Evolutionary conservation across 2,888 invertebrate genomes (phyloP), one percentile per base, ranked within the genome.

Genomic region (Drosophila greeni): DNA sequence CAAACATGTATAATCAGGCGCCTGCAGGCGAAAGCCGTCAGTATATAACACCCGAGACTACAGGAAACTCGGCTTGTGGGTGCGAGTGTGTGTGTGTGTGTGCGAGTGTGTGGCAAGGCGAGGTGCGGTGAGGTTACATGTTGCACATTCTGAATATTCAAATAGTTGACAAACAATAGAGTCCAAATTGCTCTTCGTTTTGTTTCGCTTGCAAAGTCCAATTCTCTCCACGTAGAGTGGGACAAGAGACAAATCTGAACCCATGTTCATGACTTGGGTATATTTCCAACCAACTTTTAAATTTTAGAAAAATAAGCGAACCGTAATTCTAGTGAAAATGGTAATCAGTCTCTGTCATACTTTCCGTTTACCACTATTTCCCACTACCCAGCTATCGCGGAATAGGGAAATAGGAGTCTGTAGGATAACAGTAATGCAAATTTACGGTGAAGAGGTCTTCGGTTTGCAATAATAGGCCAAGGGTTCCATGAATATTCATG

Each of bases 111-210:
- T 23, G 26, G 26, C 26, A 16, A 12, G 43, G 16, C 12, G 6
- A 29, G 29, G 45, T 14, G 18, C 18, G 26, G 45, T 20, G 29
- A 47, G 45, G 26, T 23, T 37, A 48, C 48, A 56, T 56, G 47
- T 48, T 60, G 57, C 39, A 53, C 49, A 26, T 53, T 53, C 53
- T 53, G 52, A 53, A 53, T 53, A 53, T 47, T 47, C 29, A 47
- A 47, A 47, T 47, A 47, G 45, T 47, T 47, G 40, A 40, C 39
- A 40, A 52, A 52, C 40, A 52, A 47, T 47, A 31, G 45, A 18
- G 14, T 12, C 29, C 45, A 31, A 47, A 40, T 26, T 39, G 16
- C 33, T 47, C 29, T 31, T 31, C 45, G 31, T 9, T 31, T 47
- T 5, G 45, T 31, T 20, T 47, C 29, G 45, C 31, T 47, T 9